Evolutionary conservation across 2,113 vertebrate species (phyloP), one percentile per base, ranked within the genome.

Genomic region (Macroglossus sobrinus): DNA sequence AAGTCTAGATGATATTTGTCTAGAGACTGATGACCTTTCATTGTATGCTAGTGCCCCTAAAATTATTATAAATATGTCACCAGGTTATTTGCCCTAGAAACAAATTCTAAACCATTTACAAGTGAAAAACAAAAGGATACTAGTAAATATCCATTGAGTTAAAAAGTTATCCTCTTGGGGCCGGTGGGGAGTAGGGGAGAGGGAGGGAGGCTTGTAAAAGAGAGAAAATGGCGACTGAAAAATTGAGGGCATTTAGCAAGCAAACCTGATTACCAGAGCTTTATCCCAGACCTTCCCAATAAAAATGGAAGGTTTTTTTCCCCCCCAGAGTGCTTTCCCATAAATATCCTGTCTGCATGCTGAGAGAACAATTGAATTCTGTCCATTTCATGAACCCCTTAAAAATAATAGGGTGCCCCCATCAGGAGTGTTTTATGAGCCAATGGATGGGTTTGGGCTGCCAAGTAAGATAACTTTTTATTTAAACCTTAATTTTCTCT

Each of bases 401-500:
- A 64, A 87, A 97, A 96, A 90, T 47, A 86, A 82, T 45, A 69
- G 76, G 72, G 66, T 90, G n/a, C 22, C 61, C 72, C 64, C 72
- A 76, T 89, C 61, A 85, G 75, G 28, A 33, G 47, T 80, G 33
- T 84, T 95, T 97, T 95, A 87, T 38, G 96, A 79, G 89, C 30
- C 47, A 76, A 85, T 95, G n/a, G 66, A 88, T 75, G 45, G 38
- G 3, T 80, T 87, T 89, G 55, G 59, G 53, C 59, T 91, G 93
- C 89, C 85, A 96, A 91, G 50, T 68, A 59, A 85, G 72, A 93
- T 64, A 84, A 95, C 68, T 76, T 95, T 97, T 92, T 94, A 94
- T 93, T 96, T 89, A 97, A 97, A 89, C 69, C 47, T 64, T 81
- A 84, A 93, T 97, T 96, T 97, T 97, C 92, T 90, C 91, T 90